Evolutionary conservation across 2,113 vertebrate species (phyloP), one percentile per base, ranked within the genome.

Genomic region (Mus spicilegus): DNA sequence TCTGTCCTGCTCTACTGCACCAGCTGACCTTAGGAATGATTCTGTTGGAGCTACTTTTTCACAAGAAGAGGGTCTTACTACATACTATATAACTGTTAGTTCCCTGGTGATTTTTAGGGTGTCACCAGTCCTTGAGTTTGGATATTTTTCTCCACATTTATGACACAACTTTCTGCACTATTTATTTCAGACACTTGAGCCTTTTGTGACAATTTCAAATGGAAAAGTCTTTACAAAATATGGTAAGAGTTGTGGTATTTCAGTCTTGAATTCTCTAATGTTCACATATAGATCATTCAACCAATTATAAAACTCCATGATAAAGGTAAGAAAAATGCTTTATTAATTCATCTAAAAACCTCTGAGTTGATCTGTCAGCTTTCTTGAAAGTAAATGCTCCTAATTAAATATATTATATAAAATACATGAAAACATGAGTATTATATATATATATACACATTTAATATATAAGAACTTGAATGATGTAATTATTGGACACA

Each of bases 401-500:
- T 70, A 28, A 24, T 90, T 92, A 86, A 96, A 49, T 42, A 39
- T 80, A 77, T 5, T 42, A 46, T 58, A 33, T 69, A 70, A 22
- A 33, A n/a, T 54, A 33, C 17, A 73, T 46, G 26, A 63, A 61
- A 42, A 30, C 39, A 72, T 72, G 63, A 90, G 19, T 51, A 76
- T 78, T 93, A 96, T 61, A 87, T 78, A 63, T 93, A 49, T 70
- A 24, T 26, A 22, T 19, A 61, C 1, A 61, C 78, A 69, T 77
- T 90, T 56, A 90, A 76, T 65, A 77, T 82, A 77, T 36, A 51
- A 92, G 56, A 95, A 9, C 22, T 67, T 90, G n/a, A 97, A 80
- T 78, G 85, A 72, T 70, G 69, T 14, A 86, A 67, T 63, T 69
- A 84, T 91, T 69, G 8, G 89, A 91, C 56, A 49, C 17, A 61